Conservation (phyloP, 2,797 vertebrate genomes). For the Poecilia velifera region DNA sequence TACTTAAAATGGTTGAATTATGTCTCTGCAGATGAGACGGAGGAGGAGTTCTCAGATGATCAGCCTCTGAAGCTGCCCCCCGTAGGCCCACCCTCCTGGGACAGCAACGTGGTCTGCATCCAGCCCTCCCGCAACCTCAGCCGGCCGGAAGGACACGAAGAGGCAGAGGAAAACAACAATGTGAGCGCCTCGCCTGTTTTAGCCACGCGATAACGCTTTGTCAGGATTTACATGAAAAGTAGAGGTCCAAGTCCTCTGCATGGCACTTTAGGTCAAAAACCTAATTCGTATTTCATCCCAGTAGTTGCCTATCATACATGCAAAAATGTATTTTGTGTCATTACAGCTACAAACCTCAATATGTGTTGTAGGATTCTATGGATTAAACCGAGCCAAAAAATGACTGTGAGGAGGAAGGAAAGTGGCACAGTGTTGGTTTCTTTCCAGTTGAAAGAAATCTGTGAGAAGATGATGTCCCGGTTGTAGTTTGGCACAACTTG, state of each 20-base stretch:
- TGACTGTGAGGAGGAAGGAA: background rate
- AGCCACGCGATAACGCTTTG: background rate
- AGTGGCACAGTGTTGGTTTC: background rate
- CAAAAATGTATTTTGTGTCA: background rate
- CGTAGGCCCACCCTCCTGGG: constrained; percentile 89
- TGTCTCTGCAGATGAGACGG: constrained; percentile 85
- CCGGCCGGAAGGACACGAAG: constrained; percentile 93
- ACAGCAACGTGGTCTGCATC: constrained; percentile 95
- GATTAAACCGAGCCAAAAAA: background rate
- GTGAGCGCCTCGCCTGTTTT: constrained; percentile 69
- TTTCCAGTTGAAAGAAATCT: background rate
- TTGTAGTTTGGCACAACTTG: background rate
- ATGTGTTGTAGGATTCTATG: background rate
- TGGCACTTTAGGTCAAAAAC: background rate
- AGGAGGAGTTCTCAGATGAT: constrained; percentile 92
- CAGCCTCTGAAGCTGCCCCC: constrained; percentile 91
- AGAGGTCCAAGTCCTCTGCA: background rate
- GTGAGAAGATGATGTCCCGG: background rate
- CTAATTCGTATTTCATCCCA: background rate
- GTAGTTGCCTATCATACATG: background rate
- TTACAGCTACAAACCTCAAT: background rate
- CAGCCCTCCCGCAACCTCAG: constrained; percentile 95
- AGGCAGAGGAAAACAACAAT: constrained; percentile 86
- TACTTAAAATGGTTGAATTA: constrained; percentile 4
- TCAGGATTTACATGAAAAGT: background rate